phyloP scores from a whole-genome alignment of 1,140 invertebrate species.

The Bombus pyrosoma region DNA sequence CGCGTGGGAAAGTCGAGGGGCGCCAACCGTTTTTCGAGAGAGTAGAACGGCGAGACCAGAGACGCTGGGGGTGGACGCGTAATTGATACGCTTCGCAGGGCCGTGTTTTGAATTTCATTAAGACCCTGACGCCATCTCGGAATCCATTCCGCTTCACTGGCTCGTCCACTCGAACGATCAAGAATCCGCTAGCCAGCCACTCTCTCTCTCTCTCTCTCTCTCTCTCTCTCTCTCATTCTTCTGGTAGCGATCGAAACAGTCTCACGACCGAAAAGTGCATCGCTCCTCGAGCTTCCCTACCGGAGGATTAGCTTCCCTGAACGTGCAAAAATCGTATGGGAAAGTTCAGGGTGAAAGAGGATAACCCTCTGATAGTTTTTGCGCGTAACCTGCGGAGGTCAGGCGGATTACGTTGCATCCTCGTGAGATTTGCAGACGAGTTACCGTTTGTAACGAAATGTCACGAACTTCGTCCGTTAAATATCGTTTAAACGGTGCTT shows the following conservation, averaged over 20 bases:
- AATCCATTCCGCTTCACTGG: slow-evolving; percentile 49
- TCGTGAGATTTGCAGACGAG: neutral
- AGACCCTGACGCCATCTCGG: slow-evolving; percentile 38
- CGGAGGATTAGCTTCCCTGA: slow-evolving; percentile 9
- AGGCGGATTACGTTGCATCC: neutral
- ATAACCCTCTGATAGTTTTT: neutral
- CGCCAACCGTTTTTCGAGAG: slow-evolving; percentile 61
- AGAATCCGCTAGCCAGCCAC: slow-evolving; percentile 26
- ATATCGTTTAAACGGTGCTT: neutral
- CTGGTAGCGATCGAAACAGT: neutral
- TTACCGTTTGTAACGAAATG: neutral
- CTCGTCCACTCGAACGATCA: slow-evolving; percentile 49
- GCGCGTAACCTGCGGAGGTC: neutral
- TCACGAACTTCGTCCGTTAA: neutral
- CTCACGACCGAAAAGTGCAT: slow-evolving; percentile 27
- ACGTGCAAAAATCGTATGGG: slow-evolving; percentile 20
- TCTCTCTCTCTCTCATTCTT: neutral
- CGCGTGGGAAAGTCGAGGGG: slow-evolving; percentile 62
- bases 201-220: neutral
- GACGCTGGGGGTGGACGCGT: slow-evolving; percentile 64
- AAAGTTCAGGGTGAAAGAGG: slow-evolving; percentile 25
- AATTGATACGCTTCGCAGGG: slow-evolving; percentile 56
- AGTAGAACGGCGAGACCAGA: slow-evolving; percentile 14
- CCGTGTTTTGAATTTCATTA: slow-evolving; percentile 66
- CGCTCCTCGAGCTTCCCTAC: neutral